Evolutionary conservation across 2,888 invertebrate genomes (phyloP), one percentile per base, ranked within the genome.

Genomic region (Trichogramma evanescens): DNA sequence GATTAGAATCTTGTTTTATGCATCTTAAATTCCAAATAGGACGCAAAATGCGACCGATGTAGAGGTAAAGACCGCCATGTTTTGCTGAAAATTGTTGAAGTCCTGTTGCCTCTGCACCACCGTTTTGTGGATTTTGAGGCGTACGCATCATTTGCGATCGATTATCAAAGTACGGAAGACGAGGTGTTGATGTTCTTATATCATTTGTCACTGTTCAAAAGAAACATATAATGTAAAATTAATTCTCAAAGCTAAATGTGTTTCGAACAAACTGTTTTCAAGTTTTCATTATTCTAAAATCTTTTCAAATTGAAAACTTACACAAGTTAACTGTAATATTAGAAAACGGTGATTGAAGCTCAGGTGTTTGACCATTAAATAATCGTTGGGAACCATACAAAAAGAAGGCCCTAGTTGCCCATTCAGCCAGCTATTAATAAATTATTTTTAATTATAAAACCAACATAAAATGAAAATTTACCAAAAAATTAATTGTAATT

Each of bases 21-120:
- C 90, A 90, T 74, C 86, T 85, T 66, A 87, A 80, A 69, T 86
- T 88, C 98, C 98, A 98, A 65, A 98, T 83, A 0, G 93, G 91
- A 42, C 93, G 82, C 13, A 99, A 80, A 68, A 98, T 89, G 67
- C 97, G 84, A 38, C 91, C 87, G 9, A 96, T 86, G 74, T 93
- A 95, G 49, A 95, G 83, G 79, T 95, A 98, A 6, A 98, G 83
- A 0, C 95, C 95, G 73, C 95, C 93, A 75, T 97, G 97, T 74
- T 94, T 94, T 0, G 92, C 87, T 0, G 93, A 92, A 75, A 82
- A 83, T 49, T 80, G 74, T 59, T 75, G 76, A 6, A 73, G 52
- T 8, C 70, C 66, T 6, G 64, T 59, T 8, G 77, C 77, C 8
- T 68, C 63, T 50, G 67, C 69, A n/a, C 70, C 59, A 41, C 69